These are phyloP conservation scores for Aphelocoma californica DNA, from an alignment of 2,797 vertebrate species.

Conservation along the genomic window DNA sequence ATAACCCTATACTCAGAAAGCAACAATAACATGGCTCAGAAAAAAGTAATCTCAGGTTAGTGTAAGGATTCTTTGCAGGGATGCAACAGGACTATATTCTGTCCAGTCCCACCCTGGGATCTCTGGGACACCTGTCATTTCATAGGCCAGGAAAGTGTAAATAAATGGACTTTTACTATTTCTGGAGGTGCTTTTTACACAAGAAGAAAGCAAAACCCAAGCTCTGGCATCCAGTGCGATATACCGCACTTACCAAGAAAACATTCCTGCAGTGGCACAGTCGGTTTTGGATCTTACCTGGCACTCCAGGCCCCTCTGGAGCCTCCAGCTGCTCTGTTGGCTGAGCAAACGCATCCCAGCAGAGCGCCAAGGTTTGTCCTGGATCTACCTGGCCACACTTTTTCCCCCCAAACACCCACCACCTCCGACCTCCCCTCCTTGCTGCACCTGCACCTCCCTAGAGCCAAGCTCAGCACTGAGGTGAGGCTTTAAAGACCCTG, in stretches of 20 bases:
- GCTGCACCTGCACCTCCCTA: rapidly evolving
- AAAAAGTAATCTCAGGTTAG: not conserved
- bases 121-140: not conserved
- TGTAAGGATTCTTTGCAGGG: not conserved
- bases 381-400: too few species aligned
- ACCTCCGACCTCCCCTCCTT: not conserved
- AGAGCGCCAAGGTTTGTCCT: not conserved
- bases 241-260: not conserved
- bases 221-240: not conserved
- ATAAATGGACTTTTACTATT: not conserved
- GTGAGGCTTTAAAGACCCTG: not conserved
- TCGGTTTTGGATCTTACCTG: not conserved
- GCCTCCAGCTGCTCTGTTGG: too few species aligned
- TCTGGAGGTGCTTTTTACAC: not conserved
- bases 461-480: rapidly evolving
- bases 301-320: not conserved
- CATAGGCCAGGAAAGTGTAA: not conserved
- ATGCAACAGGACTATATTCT: not conserved
- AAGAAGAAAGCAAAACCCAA: not conserved
- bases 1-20: not conserved
- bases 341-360: not conserved
- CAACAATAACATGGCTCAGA: not conserved
- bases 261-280: rapidly evolving
- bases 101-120: not conserved
- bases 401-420: not conserved